These are phyloP conservation scores for Forbesichthys agassizii DNA, from an alignment of 2,113 vertebrate species.

Conservation along the genomic window DNA sequence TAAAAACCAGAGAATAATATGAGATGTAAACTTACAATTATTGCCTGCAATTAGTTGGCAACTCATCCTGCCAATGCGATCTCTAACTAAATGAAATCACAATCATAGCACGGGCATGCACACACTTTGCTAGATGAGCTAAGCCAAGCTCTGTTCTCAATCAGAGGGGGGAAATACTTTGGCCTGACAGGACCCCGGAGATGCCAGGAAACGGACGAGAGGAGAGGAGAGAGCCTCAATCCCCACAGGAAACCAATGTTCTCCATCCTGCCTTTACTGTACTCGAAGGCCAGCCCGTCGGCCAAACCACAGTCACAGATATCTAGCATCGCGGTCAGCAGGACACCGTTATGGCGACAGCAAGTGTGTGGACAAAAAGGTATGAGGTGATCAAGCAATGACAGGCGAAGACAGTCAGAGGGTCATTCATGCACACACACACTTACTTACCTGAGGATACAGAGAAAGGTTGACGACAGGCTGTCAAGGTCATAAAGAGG, in stretches of 20 bases:
- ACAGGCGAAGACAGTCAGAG: background rate
- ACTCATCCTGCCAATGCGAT: too few relatives aligned
- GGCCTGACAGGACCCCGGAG: conserved; percentile 64
- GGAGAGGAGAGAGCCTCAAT: conserved; percentile 32
- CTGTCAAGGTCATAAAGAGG: conserved; percentile 52
- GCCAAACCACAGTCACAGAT: conserved; percentile 54
- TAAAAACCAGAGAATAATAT: too few relatives aligned
- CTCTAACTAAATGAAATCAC: too few relatives aligned
- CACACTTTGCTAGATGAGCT: background rate
- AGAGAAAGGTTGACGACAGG: conserved; percentile 54
- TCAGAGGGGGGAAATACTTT: conserved; percentile 65
- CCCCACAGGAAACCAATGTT: conserved; percentile 61
- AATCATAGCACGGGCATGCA: background rate
- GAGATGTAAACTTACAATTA: too few relatives aligned
- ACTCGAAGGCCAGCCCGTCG: conserved; percentile 7
- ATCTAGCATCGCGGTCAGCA: conserved; percentile 18
- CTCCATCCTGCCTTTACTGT: conserved; percentile 32
- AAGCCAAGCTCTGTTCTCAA: conserved; percentile 54
- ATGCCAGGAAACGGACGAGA: conserved; percentile 7
- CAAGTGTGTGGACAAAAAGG: conserved; percentile 23
- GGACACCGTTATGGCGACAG: conserved; percentile 4
- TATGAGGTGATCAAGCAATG: background rate
- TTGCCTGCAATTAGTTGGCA: too few relatives aligned
- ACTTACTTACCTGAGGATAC: conserved; percentile 65
- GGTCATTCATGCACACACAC: background rate